Base-by-base conservation (phyloP, 2,113 vertebrate species). In the Illadopsis cleaveri region DNA sequence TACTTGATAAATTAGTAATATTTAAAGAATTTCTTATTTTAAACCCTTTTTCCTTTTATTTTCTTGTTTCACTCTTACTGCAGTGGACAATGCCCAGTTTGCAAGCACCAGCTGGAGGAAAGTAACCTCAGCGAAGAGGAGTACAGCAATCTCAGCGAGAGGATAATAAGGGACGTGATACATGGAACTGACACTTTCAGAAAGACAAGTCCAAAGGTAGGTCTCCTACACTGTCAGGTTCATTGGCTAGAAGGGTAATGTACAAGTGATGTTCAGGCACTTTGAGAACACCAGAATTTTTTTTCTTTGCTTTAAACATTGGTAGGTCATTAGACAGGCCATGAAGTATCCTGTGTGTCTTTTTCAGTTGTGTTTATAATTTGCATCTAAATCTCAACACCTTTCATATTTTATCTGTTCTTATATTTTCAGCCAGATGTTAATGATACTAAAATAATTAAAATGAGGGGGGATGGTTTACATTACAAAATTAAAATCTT, bases 141-240 rank as follows among this genome's bases (percentile, higher is more conserved):
- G 40, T 99, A 99, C 92, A 94, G 87, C 12, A 95, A 97, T 81
- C 98, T 99, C 75, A 99, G 98, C n/a, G 96, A 97, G 91, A 97
- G 89, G 92, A 98, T 99, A 96, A 98, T 99, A 97, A 96, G 37
- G 5, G 98, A 99, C 1, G 97, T 99, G 91, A 99, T 99, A 73
- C 97, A 99, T 86, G 99, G 99, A 30, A 93, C 38, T 44, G 99
- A 99, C 82, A 96, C 98, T 75, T 99, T 99, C 48, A 98, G 96
- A 25, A 99, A 99, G 97, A 99, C 99, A 13, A 99, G 98, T 47
- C 99, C 99, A 19, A 77, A 98, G 98, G 99, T 99, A 65, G 80
- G 97, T 87, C 50, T 68, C 60, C 15, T 24, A 27, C 1, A 1
- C 44, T 54, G 8, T 40, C 68, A 35, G 40, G 12, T 47, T 77